A percentile compares a stretch with the other conserved stretches of the same genome.
Conservation (phyloP, 2,888 invertebrate species). For the Rhagonycha lutea region DNA sequence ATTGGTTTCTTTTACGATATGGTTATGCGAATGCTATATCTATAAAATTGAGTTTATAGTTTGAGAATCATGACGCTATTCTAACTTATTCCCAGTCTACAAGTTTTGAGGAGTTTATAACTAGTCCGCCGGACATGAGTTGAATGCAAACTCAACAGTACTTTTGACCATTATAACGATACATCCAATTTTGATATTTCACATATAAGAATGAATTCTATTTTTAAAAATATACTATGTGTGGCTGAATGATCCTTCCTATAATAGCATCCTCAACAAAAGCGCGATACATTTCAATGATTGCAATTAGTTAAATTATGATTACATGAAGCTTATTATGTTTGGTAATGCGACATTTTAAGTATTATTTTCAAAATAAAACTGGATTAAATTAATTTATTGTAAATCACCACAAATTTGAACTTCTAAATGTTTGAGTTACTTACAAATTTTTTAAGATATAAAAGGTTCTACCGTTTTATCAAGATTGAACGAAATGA, state of each 20-base stretch:
- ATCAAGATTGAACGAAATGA: too few relatives aligned
- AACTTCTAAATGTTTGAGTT: too few relatives aligned
- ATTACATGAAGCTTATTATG: too few relatives aligned
- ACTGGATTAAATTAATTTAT: too few relatives aligned
- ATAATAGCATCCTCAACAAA: background rate
- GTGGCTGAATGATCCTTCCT: background rate
- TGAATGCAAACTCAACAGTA: slow-evolving; percentile 24
- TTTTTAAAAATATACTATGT: background rate
- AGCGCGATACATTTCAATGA: background rate
- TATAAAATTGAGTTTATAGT: slow-evolving; percentile 30
- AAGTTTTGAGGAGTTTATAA: slow-evolving; percentile 29
- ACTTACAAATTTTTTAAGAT: too few relatives aligned
- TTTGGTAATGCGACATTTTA: too few relatives aligned
- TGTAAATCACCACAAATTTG: too few relatives aligned
- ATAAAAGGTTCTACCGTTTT: too few relatives aligned
- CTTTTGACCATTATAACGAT: slow-evolving; percentile 30
- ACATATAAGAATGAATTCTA: slow-evolving; percentile 5
- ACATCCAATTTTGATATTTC: slow-evolving; percentile 24
- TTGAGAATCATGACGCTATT: slow-evolving; percentile 28
- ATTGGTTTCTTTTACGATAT: slow-evolving; percentile 22
- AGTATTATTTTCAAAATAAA: too few relatives aligned
- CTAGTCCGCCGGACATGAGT: slow-evolving; percentile 26
- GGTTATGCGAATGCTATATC: slow-evolving; percentile 26
- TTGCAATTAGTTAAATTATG: background rate
- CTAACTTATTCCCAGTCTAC: slow-evolving; percentile 24